Evolutionary conservation across 2,113 vertebrate genomes (phyloP), one percentile per base, ranked within the genome.

Genomic region (Lagopus leucura): DNA sequence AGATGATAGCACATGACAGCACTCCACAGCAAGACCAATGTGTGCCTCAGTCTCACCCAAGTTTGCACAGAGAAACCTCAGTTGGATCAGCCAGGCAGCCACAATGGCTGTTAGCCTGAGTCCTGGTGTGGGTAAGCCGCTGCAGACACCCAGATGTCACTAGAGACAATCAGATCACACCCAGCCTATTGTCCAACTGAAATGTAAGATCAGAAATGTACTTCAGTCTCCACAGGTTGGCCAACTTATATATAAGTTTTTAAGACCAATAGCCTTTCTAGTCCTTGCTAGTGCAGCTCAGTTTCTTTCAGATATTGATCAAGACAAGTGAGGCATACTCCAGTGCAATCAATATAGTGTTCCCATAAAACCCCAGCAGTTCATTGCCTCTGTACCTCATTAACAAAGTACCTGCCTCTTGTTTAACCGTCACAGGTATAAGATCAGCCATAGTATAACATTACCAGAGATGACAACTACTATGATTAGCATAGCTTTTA

Each of bases 101-200:
- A 30, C 25, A 34, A 40, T 5, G 58, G 21, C 8, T 21, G 64
- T 55, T 38, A 63, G 12, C 13, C 21, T 43, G 50, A 67, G 12
- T 14, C 13, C 67, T 60, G 28, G 5, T 7, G 3, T 6, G 11
- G 32, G 5, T 6, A 2, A 67, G 55, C 20, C 6, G 7, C 20
- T 36, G 28, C 2, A 24, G 57, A 15, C 0, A 0, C 11, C 22
- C 1, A 2, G 27, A 13, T 17, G 18, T 22, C 48, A 34, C 12
- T 21, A 13, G 40, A 63, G n/a, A 71, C 3, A 63, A 14, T 16
- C 42, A 25, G 8, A 13, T 7, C 27, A 64, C 50, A 50, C 21
- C 19, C 70, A 42, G 6, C 6, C 21, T 70, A 6, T 52, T 0
- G 0, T 47, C 20, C 42, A 66, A 22, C 10, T 32, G 71, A 66